Base-by-base conservation (phyloP, 2,113 vertebrate genomes). In the Trogon surrucura region DNA sequence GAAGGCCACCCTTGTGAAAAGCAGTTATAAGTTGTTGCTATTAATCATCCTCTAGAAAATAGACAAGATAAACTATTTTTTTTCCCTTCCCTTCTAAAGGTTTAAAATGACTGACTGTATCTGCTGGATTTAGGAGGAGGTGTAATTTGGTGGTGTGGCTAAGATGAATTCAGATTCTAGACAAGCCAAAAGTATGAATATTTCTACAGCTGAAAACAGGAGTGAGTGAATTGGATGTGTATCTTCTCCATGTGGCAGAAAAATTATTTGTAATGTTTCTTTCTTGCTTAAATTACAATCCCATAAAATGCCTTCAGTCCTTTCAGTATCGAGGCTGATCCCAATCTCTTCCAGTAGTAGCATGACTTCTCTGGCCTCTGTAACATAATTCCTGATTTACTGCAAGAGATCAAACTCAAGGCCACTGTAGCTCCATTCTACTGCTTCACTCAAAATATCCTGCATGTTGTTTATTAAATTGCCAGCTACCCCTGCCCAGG, bases 71-170 rank as follows among this genome's bases (percentile, higher is more conserved):
- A 93, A 84, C 47, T 65, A 8, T 51, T 72, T 71, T 84, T 70
- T 13, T 83, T 84, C 94, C 94, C 38, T 92, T 95, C 50, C 45
- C 27, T 82, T 94, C 38, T 34, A 94, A 93, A 65, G 21, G 20
- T 65, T 78, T 96, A 50, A 74, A 95, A 93, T 85, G 92, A 32
- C 67, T 65, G 64, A 30, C 41, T 53, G 32, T 36, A 88, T 81
- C 78, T 91, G 71, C 74, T 47, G 81, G 74, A 69, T 91, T 81
- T 74, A 73, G 79, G 60, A 88, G 80, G 83, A 81, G 58, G 7
- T 92, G 8, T 88, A 8, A 82, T 91, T 65, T 86, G 66, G 57
- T 0, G 0, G 58, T 78, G 38, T 62, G 75, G 80, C 47, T 45
- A 77, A 88, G 61, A 75, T 9, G 4, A 88, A 54, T 66, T 89